Base-by-base conservation (phyloP, 2,888 invertebrate species). In the Liodrosophila aerea region DNA sequence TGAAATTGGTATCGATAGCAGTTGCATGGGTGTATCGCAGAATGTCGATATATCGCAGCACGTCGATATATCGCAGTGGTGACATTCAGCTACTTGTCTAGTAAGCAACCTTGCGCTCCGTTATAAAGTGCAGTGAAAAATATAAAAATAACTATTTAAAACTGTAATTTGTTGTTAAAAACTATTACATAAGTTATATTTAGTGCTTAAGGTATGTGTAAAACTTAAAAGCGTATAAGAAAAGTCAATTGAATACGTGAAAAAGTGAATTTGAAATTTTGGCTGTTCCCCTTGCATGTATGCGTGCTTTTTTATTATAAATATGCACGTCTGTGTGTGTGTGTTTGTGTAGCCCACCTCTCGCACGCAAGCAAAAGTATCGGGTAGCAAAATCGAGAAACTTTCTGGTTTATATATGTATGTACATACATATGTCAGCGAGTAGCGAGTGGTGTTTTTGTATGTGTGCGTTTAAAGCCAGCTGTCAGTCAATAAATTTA, bases 331-430 rank as follows among this genome's bases (percentile, higher is more conserved):
- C 27, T 57, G 30, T 33, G 29, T 27, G 37, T 34, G 22, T 44
- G 34, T 66, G 33, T 59, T 58, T 62, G 64, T 62, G 59, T 56
- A 36, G 47, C 46, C 40, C 41, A 43, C 47, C 47, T 39, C 39
- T 62, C 64, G 64, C 64, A 76, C 72, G 75, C 77, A 74, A 71
- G 76, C 76, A 80, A 80, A 76, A 81, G 76, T 80, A 72, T 74
- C 77, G 76, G 75, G 63, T 82, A 67, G 76, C 71, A 76, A 64
- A 80, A 80, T 81, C 84, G 84, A 83, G 73, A 83, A 80, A 77
- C 77, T 83, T 80, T 77, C 84, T 71, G 72, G 73, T 75, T 69
- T n/a, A 18, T 39, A 39, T 11, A 8, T 29, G 8, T 34, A 7
- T 53, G 44, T 37, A 44, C 57, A 36, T 30, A 36, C 9, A 30